Base-by-base conservation (phyloP, 1,140 invertebrate species). In the Pogonomyrmex barbatus region DNA sequence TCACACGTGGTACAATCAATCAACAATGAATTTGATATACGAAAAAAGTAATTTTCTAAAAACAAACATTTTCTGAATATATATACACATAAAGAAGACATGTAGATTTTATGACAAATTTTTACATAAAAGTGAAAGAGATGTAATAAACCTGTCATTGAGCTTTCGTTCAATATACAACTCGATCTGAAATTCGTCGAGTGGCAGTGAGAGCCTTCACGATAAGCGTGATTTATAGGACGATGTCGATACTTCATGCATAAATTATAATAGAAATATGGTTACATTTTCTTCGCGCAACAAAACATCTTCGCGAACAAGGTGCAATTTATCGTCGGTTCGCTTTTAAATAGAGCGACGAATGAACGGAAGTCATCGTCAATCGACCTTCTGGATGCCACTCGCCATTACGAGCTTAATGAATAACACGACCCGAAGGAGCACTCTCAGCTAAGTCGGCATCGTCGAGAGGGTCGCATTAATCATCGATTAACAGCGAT, bases 401-500 rank as follows among this genome's bases (percentile, higher is more conserved):
- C 67, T 70, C 45, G 6, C 14, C 54, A 39, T 71, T 56, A 39
- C 42, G 39, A 58, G 36, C 30, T 52, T 58, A 54, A 67, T 79
- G 70, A 60, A 78, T 73, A 67, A 68, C 58, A 78, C 52, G 60
- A 78, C 33, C 67, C 67, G 36, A 86, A 86, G 82, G 36, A 86
- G 50, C 39, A 88, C 79, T 87, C 65, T 56, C 65, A 54, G 60
- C 54, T 76, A 36, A 42, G 47, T 86, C 75, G 62, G 68, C 71
- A 71, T 58, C 76, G 45, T 70, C 76, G 63, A 86, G 68, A 60
- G 85, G 70, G 50, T 68, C 58, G 50, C 65, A 77, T 88, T 89
- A 89, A 89, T 88, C 88, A 88, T 89, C 88, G 83, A 89, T 89
- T 88, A 89, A 71, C 10, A 68, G n/a, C 77, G 77, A 89, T 89